Evolutionary conservation across 2,797 vertebrate genomes (phyloP).

Genomic region (Squalus acanthias): DNA sequence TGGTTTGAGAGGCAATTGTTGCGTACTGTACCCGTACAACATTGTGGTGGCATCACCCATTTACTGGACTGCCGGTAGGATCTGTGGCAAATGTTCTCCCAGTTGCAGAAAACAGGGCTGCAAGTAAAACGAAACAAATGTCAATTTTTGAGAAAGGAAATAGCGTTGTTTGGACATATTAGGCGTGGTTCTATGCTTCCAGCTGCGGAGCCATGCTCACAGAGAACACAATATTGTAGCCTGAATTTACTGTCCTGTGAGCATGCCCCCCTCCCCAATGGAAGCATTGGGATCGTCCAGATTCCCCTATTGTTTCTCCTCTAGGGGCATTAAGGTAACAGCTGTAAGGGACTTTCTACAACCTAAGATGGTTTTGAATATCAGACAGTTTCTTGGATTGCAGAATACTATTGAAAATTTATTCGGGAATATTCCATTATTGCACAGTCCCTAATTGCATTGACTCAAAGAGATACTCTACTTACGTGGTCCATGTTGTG

Average conservation of each 20-base stretch:
- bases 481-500: too few species aligned
- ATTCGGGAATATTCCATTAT: not conserved
- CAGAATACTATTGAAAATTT: not conserved
- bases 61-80: slow-evolving; percentile 6
- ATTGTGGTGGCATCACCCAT: not conserved
- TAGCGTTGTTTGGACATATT: not conserved
- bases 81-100: slow-evolving; percentile 22
- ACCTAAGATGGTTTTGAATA: not conserved
- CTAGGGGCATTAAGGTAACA: too few species aligned
- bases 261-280: not conserved
- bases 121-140: slow-evolving; percentile 40
- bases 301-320: not conserved
- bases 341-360: not conserved
- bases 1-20: slow-evolving; percentile 37
- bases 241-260: not conserved
- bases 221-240: not conserved
- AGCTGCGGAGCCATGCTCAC: not conserved
- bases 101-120: not conserved
- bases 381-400: not conserved
- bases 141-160: slow-evolving; percentile 16
- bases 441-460: not conserved
- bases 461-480: not conserved
- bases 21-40: slow-evolving; percentile 3
- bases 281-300: not conserved
- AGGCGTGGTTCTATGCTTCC: not conserved